Evolutionary conservation across 2,888 invertebrate genomes (phyloP).

Genomic region (Rhabditoides inermis): DNA sequence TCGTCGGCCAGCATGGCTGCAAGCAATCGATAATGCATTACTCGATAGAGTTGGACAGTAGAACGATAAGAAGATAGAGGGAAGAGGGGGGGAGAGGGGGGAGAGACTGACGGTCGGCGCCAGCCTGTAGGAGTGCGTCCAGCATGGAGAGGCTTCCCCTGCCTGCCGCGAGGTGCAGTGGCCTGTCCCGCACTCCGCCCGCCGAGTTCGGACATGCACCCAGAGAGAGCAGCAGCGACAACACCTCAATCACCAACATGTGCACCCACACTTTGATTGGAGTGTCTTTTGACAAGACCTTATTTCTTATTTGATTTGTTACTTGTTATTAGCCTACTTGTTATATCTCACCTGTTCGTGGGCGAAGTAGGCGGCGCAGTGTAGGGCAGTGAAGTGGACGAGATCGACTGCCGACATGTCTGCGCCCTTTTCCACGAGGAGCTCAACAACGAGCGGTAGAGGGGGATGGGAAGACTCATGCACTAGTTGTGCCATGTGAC

Average conservation of each 20-base stretch:
- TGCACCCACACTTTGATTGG: background rate
- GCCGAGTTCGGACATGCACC: constrained; percentile 55
- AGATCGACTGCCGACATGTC: constrained; percentile 54
- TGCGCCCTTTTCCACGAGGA: constrained; percentile 53
- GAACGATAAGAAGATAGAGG: no score
- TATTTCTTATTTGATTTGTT: background rate
- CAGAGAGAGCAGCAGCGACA: constrained; percentile 50
- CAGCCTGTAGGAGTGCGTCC: constrained; percentile 53
- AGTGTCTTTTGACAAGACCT: background rate
- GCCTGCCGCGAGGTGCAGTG: constrained; percentile 55
- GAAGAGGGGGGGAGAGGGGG: background rate
- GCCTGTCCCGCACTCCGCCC: constrained; percentile 56
- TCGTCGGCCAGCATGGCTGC: constrained; percentile 55
- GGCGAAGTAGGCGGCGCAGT: constrained; percentile 56
- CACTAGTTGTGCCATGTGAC: no score
- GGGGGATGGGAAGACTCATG: no score
- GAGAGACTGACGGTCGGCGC: constrained; percentile 52
- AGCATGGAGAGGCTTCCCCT: constrained; percentile 54
- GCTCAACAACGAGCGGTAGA: no score
- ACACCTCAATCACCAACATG: constrained; percentile 47
- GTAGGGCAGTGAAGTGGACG: constrained; percentile 56
- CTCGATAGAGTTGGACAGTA: no score
- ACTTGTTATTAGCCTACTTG: background rate
- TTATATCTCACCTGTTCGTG: constrained; percentile 53
- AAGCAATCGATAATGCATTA: no score